Percentiles rank a stretch among this genome's conserved stretches.
Conservation (phyloP, 2,113 vertebrate species). For the Prochilodus magdalenae region DNA sequence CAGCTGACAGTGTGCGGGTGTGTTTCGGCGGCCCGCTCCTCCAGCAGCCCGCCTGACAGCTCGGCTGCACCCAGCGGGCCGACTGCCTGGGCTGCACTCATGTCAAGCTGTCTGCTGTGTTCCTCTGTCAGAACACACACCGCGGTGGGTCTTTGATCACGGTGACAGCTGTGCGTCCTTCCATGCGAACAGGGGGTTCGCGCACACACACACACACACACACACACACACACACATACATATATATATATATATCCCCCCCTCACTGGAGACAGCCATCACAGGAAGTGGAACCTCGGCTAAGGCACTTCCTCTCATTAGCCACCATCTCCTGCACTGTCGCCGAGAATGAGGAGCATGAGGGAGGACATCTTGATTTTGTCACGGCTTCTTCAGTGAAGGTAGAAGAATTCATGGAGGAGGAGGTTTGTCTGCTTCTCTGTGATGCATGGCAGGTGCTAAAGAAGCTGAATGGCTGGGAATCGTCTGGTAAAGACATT, state of each 20-base stretch:
- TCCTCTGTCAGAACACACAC: slow-evolving; percentile 38
- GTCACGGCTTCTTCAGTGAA: neutral
- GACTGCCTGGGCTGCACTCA: slow-evolving; percentile 30
- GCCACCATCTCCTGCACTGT: slow-evolving; percentile 23
- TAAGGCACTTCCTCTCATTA: slow-evolving; percentile 41
- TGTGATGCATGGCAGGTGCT: neutral
- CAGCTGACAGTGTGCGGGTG: neutral
- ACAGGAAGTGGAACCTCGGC: slow-evolving; percentile 24
- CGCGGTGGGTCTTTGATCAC: slow-evolving; percentile 37
- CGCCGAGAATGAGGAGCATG: slow-evolving; percentile 7
- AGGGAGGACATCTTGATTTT: slow-evolving; percentile 21
- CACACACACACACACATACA: slow-evolving; percentile 4
- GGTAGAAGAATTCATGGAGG: neutral
- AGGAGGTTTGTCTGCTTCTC: neutral
- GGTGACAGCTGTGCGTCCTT: slow-evolving; percentile 36
- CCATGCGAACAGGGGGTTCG: neutral
- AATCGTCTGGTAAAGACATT: neutral
- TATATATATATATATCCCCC: too few relatives aligned
- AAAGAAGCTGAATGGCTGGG: neutral
- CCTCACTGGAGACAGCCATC: slow-evolving; percentile 34
- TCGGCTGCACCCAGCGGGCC: slow-evolving; percentile 28
- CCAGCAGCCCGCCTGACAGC: slow-evolving; percentile 31
- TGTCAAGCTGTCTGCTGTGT: slow-evolving; percentile 48
- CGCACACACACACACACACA: slow-evolving; percentile 12
- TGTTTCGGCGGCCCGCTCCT: slow-evolving; percentile 2